Base-by-base conservation (phyloP, 2,888 invertebrate species). In the Incurvaria masculella region DNA sequence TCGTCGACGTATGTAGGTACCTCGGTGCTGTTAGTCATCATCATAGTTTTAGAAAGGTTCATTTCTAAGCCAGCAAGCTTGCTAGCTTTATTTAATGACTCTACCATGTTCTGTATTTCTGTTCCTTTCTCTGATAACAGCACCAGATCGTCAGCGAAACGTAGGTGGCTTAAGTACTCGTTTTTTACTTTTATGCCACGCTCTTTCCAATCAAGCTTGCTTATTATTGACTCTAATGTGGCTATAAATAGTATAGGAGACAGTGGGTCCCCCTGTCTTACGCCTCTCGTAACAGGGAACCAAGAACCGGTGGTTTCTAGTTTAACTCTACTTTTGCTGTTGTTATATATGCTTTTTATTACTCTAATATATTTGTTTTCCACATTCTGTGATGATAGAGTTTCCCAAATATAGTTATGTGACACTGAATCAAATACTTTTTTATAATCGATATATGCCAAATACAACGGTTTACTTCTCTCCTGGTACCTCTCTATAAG, bases 401-500 rank as follows among this genome's bases (percentile, higher is more conserved):
- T 38, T 18, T 38, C 27, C 43, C 43, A 42, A 11, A 47, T 27
- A 17, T 19, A 19, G 10, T 42, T 14, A 16, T 47, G 47, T 26
- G 47, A 47, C 3, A 43, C 27, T 14, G 47, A 27, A 16, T 47
- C 47, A 18, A 43, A 47, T 10, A 43, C 47, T 21, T 47, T 47
- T 43, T 47, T 21, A 16, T 43, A 47, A 16, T 47, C 43, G n/a
- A 47, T 47, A 43, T 42, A 47, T 19, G 47, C 47, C 8, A 47
- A 10, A 21, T 47, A 43, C 2, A 43, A 21, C 16, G 42, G 20
- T 38, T 38, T 47, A 16, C 20, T 26, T 21, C 16, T 44, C 38
- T 49, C 49, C 43, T 49, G 49, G 19, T 46, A 46, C 21, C 44
- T 49, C 42, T 49, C 44, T 6, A 49, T 49, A 5, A 45, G 45